Percentiles rank a stretch among this genome's conserved stretches.
Conservation (phyloP, 2,113 vertebrate genomes). For the Arvicanthis niloticus region DNA sequence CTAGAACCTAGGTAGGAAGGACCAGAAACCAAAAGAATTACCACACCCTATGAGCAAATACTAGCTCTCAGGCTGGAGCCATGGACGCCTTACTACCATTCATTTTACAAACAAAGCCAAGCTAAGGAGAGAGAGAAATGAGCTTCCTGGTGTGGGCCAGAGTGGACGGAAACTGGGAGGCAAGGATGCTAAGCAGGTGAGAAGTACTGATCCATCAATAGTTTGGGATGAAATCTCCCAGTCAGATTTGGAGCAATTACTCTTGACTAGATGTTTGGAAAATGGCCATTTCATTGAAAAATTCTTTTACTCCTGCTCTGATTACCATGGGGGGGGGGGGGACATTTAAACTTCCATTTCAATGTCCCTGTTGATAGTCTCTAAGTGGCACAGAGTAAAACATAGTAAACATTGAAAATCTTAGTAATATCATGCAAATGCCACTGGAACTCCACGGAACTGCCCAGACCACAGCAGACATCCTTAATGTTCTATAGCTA, state of each 20-base stretch:
- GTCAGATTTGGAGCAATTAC: neutral
- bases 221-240: neutral
- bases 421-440: neutral
- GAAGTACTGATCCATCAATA: neutral
- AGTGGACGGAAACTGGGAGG: too few relatives aligned
- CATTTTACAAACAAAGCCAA: neutral
- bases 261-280: neutral
- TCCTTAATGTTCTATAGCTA: neutral
- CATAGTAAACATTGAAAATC: neutral
- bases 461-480: neutral
- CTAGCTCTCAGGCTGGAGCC: too few relatives aligned
- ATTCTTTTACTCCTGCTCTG: neutral
- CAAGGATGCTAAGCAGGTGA: neutral
- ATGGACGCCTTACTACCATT: neutral
- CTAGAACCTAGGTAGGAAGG: neutral
- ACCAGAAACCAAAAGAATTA: neutral
- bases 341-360: neutral
- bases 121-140: neutral
- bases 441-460: neutral
- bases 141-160: neutral
- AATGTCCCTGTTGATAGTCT: neutral
- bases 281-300: neutral
- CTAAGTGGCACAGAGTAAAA: neutral
- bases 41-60: neutral
- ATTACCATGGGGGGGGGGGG: too few relatives aligned